Conservation (phyloP, 1,140 invertebrate species). For the Cydia splendana region DNA sequence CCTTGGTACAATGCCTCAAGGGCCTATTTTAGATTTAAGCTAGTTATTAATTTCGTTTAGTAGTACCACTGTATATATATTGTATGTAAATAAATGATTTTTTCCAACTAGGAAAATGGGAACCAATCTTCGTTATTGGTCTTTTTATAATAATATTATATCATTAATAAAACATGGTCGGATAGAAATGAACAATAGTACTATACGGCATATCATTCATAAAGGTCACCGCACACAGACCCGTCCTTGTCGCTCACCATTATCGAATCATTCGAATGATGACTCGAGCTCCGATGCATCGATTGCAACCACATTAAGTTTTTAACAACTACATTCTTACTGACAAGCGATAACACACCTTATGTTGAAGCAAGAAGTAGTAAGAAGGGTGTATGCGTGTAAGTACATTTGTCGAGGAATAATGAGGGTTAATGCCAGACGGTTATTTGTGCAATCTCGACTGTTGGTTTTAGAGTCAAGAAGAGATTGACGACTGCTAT, state of each 20-base stretch:
- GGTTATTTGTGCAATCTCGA: slow-evolving; percentile 69
- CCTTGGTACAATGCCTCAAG: no score
- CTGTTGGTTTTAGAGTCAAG: slow-evolving; percentile 62
- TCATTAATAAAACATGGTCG: slow-evolving; percentile 28
- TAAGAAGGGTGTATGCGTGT: slow-evolving; percentile 40
- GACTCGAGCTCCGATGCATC: slow-evolving; percentile 46
- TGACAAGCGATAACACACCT: slow-evolving; percentile 45
- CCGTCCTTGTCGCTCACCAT: slow-evolving; percentile 53
- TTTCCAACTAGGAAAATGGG: not conserved
- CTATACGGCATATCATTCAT: slow-evolving; percentile 27
- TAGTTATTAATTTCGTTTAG: no score
- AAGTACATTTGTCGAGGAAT: slow-evolving; percentile 51
- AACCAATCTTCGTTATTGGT: not conserved
- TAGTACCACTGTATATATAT: no score
- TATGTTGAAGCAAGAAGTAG: slow-evolving; percentile 46
- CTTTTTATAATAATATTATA: slow-evolving; percentile 22
- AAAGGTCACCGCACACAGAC: slow-evolving; percentile 48
- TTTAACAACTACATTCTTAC: slow-evolving; percentile 39
- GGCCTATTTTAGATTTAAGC: no score
- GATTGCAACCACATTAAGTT: slow-evolving; percentile 46
- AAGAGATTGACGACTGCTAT: slow-evolving; percentile 53
- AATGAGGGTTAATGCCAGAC: slow-evolving; percentile 66
- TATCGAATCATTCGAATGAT: slow-evolving; percentile 59
- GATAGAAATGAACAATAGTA: slow-evolving; percentile 27
- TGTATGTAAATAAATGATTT: no score